phyloP scores from a whole-genome alignment of 2,797 vertebrate species.

The Phrynocephalus guinanensis region DNA sequence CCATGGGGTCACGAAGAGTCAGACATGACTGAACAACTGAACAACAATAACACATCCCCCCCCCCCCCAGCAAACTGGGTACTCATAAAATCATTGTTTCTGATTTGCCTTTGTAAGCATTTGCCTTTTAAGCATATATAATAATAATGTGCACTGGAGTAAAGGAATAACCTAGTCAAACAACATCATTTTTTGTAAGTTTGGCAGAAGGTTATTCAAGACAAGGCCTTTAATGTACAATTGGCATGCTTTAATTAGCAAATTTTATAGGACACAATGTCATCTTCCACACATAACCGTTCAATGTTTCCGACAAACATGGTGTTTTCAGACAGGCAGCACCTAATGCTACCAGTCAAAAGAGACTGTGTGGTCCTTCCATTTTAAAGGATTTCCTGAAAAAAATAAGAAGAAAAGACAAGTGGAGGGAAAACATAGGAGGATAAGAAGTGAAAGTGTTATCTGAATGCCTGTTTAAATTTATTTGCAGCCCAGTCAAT shows the following conservation, averaged over 20 bases:
- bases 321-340: background rate
- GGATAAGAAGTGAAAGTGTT: background rate
- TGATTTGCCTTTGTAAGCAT: background rate
- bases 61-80: too few relatives aligned
- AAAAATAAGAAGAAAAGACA: background rate
- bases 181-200: background rate
- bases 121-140: background rate
- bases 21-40: too few relatives aligned
- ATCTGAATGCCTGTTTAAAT: background rate
- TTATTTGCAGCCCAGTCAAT: too few relatives aligned
- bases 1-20: too few relatives aligned
- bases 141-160: too few relatives aligned
- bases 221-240: background rate
- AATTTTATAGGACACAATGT: background rate
- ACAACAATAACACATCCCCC: too few relatives aligned
- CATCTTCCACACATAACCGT: background rate
- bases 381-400: background rate
- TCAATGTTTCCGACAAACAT: background rate
- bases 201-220: background rate
- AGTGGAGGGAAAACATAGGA: background rate
- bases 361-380: background rate
- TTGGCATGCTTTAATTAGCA: background rate
- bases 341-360: background rate
- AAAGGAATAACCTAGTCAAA: background rate
- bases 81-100: too few relatives aligned